These are phyloP conservation scores for Rhinoraja longicauda DNA, from an alignment of 2,797 vertebrate species.

Conservation along the genomic window DNA sequence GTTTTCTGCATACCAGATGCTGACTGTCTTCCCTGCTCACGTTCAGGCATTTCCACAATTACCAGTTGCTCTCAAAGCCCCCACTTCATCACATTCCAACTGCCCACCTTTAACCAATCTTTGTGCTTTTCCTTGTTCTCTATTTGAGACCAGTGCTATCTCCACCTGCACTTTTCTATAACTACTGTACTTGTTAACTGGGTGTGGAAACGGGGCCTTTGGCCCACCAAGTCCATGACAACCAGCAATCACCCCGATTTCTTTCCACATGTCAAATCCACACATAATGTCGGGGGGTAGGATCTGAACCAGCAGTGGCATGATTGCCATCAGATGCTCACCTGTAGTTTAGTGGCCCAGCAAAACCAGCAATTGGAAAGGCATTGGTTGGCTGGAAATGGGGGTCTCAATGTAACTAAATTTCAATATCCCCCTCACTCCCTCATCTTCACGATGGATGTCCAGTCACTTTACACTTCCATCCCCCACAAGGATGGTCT, in stretches of 20 bases:
- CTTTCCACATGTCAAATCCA: background rate
- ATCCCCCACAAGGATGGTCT: no score
- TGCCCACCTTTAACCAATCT: background rate
- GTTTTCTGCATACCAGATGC: background rate
- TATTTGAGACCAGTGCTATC: background rate
- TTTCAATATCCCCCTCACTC: background rate
- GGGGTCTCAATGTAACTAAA: background rate
- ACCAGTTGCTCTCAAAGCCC: background rate
- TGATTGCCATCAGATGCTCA: background rate
- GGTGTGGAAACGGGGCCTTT: no score
- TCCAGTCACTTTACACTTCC: no score
- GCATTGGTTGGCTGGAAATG: background rate
- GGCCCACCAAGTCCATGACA: no score
- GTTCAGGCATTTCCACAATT: background rate
- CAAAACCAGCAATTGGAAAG: background rate
- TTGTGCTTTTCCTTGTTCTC: background rate
- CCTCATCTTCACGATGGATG: no score
- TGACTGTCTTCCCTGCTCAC: background rate
- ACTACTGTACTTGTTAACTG: background rate
- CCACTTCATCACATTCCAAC: background rate
- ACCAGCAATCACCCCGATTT: background rate
- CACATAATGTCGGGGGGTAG: background rate
- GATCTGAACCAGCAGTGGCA: no score
- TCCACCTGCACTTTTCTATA: background rate
- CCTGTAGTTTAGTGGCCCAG: background rate